Evolutionary conservation across 2,888 invertebrate genomes (phyloP), one percentile per base, ranked within the genome.

Genomic region (Hypselothyrea guttata): DNA sequence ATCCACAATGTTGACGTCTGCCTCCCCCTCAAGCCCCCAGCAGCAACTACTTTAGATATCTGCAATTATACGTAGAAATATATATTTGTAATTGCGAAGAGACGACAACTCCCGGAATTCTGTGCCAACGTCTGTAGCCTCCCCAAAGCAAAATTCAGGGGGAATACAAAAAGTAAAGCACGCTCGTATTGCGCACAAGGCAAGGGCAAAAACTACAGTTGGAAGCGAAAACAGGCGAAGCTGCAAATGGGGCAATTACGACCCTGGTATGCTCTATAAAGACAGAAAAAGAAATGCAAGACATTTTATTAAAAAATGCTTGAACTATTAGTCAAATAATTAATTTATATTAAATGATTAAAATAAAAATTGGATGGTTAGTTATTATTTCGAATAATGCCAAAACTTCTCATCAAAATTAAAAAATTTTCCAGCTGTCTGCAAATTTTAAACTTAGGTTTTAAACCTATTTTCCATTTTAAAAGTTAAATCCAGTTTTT

Each of bases 21-120:
- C 52, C 33, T 37, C 22, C 30, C 11, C 12, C 13, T 37, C 28
- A 28, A 16, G 37, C 42, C 41, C 13, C 48, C 58, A 18, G 38
- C 35, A 37, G 18, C 18, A n/a, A 38, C 22, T 22, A 5, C 41
- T 35, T 41, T 27, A 3, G 11, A 48, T 16, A 27, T 69, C 41
- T 16, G 55, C 70, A 55, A 69, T 69, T 58, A 68, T 68, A 35
- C 53, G n/a, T 61, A 44, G 65, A 45, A 7, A 18, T 33, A 18
- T 22, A 22, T 52, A 30, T 64, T 38, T 71, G 76, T 74, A 74
- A 82, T 76, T 79, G 72, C 69, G 71, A 71, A 64, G 62, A 71
- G 54, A 58, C 55, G 75, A 63, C 63, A 75, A 79, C 71, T 81
- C 76, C 76, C 74, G 79, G 83, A 81, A 83, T 83, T 79, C 75